Evolutionary conservation across 1,140 invertebrate genomes (phyloP).

Genomic region (Caenorhabditis inopinata): DNA sequence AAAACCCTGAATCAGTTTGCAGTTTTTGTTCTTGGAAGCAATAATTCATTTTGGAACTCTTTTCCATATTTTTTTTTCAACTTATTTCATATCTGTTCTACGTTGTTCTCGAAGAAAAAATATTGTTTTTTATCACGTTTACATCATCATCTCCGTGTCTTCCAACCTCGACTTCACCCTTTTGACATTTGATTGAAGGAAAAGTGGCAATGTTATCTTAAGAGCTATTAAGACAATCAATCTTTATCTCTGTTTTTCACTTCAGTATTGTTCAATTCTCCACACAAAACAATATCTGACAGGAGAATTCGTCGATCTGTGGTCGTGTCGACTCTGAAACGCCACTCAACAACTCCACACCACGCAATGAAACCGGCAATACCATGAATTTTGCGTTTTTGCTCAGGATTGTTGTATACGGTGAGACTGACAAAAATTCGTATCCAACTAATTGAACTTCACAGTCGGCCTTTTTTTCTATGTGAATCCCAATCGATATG

Average conservation of each 20-base stretch:
- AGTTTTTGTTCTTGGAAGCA: background rate
- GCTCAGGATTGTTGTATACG: constrained; percentile 23
- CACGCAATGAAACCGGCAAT: constrained; percentile 27
- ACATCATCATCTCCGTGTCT: background rate
- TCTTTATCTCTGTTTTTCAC: background rate
- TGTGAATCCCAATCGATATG: constrained; percentile 53
- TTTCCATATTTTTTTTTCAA: too few relatives aligned
- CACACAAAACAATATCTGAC: constrained; percentile 3
- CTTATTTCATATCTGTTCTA: background rate
- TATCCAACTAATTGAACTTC: too few relatives aligned
- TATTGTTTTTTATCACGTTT: background rate
- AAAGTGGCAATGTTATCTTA: constrained; percentile 31
- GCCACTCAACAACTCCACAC: background rate
- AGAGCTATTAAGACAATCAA: constrained; percentile 25
- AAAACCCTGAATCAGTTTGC: too few relatives aligned
- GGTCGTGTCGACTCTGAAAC: constrained; percentile 7
- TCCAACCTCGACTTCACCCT: background rate
- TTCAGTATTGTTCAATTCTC: background rate
- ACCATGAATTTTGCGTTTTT: constrained; percentile 8
- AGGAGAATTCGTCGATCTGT: background rate
- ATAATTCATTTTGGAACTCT: background rate
- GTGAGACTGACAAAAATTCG: background rate
- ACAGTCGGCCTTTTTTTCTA: constrained; percentile 10
- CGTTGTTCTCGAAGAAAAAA: background rate
- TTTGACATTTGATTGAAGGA: constrained; percentile 5